phyloP scores from a whole-genome alignment of 1,140 invertebrate species.

The Rhopalosiphum maidis region DNA sequence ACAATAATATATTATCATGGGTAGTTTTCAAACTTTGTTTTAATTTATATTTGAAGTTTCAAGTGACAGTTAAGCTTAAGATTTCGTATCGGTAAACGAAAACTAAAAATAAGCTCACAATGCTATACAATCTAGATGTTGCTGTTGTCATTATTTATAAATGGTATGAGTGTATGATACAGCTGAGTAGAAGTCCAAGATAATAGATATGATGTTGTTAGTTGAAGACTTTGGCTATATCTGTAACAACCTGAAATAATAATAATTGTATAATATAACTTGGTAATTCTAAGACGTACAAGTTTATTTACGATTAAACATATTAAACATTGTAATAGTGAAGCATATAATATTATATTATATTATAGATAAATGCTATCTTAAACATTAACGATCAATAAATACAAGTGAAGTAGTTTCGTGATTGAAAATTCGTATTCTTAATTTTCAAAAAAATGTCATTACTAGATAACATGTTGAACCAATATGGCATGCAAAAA shows the following conservation, averaged over 20 bases:
- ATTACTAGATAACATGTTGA: too few species aligned
- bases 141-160: not conserved
- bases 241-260: not conserved
- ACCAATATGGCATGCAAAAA: too few species aligned
- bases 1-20: not conserved
- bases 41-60: not conserved
- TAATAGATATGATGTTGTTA: not conserved
- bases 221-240: not conserved
- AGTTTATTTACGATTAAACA: not conserved
- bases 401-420: too few species aligned
- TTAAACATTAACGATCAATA: not conserved
- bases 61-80: not conserved
- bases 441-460: too few species aligned
- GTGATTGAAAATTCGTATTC: too few species aligned
- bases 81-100: not conserved
- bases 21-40: not conserved
- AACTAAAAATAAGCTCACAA: not conserved
- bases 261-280: not conserved
- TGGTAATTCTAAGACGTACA: not conserved
- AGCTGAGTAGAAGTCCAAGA: not conserved
- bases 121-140: not conserved
- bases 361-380: not conserved
- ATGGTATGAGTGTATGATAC: not conserved
- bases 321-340: not conserved
- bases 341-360: not conserved